These are phyloP conservation scores for Seira ritae DNA, from an alignment of 2,888 invertebrate genomes.

Conservation along the genomic window DNA sequence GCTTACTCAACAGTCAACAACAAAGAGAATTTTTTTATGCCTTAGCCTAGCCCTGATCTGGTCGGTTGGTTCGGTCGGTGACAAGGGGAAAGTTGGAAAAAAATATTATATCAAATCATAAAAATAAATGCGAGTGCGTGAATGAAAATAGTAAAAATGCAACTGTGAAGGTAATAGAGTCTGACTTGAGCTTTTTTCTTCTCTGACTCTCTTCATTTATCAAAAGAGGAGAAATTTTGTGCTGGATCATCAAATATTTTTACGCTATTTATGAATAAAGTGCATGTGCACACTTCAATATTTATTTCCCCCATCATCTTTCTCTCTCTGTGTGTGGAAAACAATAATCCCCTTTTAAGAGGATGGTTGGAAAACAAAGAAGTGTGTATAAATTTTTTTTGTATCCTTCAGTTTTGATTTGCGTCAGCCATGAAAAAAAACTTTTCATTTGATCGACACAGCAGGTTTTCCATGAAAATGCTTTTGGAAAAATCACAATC, in stretches of 20 bases:
- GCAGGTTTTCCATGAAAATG: not conserved
- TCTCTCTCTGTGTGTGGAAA: not conserved
- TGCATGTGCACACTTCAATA: not conserved
- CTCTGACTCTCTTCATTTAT: not conserved
- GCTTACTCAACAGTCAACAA: not conserved
- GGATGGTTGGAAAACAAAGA: not conserved
- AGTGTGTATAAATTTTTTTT: not conserved
- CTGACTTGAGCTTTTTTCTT: not conserved
- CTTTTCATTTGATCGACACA: not conserved
- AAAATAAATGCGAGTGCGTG: not conserved
- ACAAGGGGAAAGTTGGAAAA: not conserved
- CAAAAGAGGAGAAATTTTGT: not conserved
- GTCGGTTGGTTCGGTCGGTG: too few relatives aligned
- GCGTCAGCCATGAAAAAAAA: not conserved
- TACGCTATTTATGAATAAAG: not conserved
- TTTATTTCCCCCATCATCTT: not conserved
- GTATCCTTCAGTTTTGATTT: not conserved
- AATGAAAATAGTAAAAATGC: not conserved
- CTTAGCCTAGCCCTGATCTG: too few relatives aligned
- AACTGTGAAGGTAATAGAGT: not conserved
- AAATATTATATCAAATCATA: not conserved
- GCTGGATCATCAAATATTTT: constrained; percentile 8
- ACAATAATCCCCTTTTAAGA: constrained; percentile 14
- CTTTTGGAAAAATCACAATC: too few relatives aligned
- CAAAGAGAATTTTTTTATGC: too few relatives aligned